A percentile compares a stretch with the other conserved stretches of the same genome.
phyloP scores from a whole-genome alignment of 2,888 invertebrate species.

The Oligia fasciuncula region DNA sequence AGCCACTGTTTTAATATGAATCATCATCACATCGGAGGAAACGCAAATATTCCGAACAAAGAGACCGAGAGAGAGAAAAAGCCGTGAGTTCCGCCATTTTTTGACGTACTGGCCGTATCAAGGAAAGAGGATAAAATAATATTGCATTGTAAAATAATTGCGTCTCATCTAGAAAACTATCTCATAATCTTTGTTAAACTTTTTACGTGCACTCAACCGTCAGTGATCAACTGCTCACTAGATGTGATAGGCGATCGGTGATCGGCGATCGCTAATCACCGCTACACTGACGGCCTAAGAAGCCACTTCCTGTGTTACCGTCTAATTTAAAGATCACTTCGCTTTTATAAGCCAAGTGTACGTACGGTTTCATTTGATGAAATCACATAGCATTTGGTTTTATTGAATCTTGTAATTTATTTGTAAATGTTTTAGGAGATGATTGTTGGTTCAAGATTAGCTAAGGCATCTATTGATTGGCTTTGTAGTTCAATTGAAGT shows the following conservation, averaged over 20 bases:
- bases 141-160: not conserved
- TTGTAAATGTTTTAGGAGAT: constrained; percentile 41
- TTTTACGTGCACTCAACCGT: constrained; percentile 80
- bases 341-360: constrained; percentile 68
- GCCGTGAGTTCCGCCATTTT: not conserved
- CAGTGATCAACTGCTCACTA: constrained; percentile 83
- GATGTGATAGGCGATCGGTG: constrained; percentile 83
- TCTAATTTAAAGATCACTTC: constrained; percentile 89
- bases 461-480: not conserved
- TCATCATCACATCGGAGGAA: not conserved
- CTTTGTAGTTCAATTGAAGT: not conserved
- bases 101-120: not conserved
- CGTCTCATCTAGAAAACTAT: constrained; percentile 23
- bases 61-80: not conserved
- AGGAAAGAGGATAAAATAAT: not conserved
- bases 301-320: constrained; percentile 88
- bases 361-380: constrained; percentile 71
- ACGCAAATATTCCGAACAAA: too few species aligned
- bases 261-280: constrained; percentile 87
- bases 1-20: not conserved
- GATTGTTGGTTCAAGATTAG: constrained; percentile 9
- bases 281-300: constrained; percentile 87
- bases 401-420: constrained; percentile 59
- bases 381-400: constrained; percentile 52
- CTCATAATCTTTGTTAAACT: constrained; percentile 74